Evolutionary conservation across 2,113 vertebrate species (phyloP), one percentile per base, ranked within the genome.

Genomic region (Scopus umbretta): DNA sequence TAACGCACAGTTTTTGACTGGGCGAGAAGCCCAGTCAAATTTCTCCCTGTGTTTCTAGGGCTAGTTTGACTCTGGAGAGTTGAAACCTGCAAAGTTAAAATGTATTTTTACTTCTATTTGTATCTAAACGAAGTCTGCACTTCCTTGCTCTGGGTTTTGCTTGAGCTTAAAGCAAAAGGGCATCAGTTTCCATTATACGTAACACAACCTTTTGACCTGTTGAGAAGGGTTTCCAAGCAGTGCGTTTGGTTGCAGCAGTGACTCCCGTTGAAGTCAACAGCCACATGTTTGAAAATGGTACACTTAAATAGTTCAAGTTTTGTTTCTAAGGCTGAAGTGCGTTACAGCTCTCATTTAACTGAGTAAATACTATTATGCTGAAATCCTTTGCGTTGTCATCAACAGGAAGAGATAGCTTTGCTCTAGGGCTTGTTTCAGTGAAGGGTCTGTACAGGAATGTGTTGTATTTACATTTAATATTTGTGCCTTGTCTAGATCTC

Each of bases 321-420:
- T 94, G 53, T 94, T 92, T 85, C 95, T 49, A 26, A 73, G 63
- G 62, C 86, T 96, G 92, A 92, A 94, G 94, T 72, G 42, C 74
- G 29, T 95, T 55, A 34, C 70, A 96, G 80, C 70, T 90, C 89
- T 87, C 91, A 76, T 87, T 94, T 95, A 91, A 73, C 78, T 91
- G 86, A 80, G 78, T 94, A 97, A 97, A 96, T 91, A 91, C 61
- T 42, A 73, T 94, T 90, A 65, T 36, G 70, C 80, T 82, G 76
- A 89, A 94, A 86, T 82, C 74, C 78, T 94, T 89, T 91, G 83
- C 91, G 45, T 81, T 94, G 78, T 85, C 91, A 94, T 80, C 91
- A 89, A 34, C 62, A 66, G 62, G 84, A 94, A 49, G 73, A 91
- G 86, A 72, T 29, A 81, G 40, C 76, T 95, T 83, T 94, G 80